phyloP scores from a whole-genome alignment of 2,113 vertebrate species.

The Coracopsis vasa region DNA sequence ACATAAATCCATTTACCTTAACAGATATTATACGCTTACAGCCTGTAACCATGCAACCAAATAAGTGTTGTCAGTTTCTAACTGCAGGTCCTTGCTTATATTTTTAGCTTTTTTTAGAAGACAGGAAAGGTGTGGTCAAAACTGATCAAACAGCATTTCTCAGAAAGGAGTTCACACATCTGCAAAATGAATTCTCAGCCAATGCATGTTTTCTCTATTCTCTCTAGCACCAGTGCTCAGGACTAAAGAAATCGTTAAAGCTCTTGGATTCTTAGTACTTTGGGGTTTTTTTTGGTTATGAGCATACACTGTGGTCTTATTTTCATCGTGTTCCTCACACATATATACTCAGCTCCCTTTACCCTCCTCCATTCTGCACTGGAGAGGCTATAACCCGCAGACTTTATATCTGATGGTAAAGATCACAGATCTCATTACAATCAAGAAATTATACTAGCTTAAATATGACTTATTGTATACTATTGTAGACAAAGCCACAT shows the following conservation, averaged over 20 bases:
- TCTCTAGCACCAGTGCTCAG: not conserved
- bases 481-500: not conserved
- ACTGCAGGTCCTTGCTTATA: conserved; percentile 4
- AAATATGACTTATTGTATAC: not conserved
- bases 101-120: conserved; percentile 56
- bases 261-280: not conserved
- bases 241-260: not conserved
- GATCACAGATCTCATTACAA: not conserved
- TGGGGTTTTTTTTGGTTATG: not conserved
- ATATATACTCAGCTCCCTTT: not conserved
- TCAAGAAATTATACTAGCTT: not conserved
- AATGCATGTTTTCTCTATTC: conserved; percentile 21
- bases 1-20: not conserved
- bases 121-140: conserved; percentile 65
- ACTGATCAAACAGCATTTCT: conserved; percentile 19
- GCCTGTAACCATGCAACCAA: conserved; percentile 60
- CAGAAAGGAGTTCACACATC: conserved; percentile 26
- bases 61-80: conserved; percentile 52
- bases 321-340: not conserved
- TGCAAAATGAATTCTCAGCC: conserved; percentile 26
- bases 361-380: not conserved
- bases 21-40: not conserved
- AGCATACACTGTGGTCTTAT: not conserved
- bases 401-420: not conserved
- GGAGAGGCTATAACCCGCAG: not conserved